Conservation (phyloP, 2,113 vertebrate species). For the Sorex fumeus region DNA sequence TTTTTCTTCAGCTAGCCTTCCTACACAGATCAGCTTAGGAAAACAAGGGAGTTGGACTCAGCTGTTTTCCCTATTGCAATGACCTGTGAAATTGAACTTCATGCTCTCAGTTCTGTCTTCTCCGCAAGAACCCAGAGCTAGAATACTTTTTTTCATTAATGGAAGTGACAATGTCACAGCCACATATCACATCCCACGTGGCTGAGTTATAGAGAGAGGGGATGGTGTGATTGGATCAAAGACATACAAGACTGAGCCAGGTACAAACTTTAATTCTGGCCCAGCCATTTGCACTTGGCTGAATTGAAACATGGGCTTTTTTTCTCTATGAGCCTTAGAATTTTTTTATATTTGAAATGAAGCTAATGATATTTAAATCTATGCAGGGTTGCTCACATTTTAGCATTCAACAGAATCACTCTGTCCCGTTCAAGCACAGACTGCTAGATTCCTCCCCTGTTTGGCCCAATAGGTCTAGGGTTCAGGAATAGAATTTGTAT, state of each 20-base stretch:
- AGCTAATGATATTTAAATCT: not conserved
- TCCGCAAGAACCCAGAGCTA: not conserved
- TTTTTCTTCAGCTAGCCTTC: not conserved
- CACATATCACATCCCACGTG: not conserved
- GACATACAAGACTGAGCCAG: not conserved
- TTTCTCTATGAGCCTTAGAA: not conserved
- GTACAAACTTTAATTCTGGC: constrained; percentile 18
- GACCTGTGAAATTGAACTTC: constrained; percentile 47
- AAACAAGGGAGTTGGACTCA: constrained; percentile 24
- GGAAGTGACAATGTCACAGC: not conserved
- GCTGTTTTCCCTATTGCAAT: constrained; percentile 18
- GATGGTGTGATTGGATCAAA: not conserved
- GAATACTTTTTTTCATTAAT: not conserved
- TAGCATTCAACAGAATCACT: not conserved
- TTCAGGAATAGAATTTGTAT: not conserved
- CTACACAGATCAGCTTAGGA: not conserved
- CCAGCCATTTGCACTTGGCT: not conserved
- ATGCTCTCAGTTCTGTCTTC: not conserved
- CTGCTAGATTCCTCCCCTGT: not conserved
- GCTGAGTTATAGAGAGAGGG: not conserved
- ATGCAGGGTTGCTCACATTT: not conserved
- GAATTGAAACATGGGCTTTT: not conserved
- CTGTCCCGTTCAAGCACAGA: not conserved
- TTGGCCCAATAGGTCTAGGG: not conserved
- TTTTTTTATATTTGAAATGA: not conserved